phyloP scores from a whole-genome alignment of 2,888 invertebrate genomes.

The Chydorus sphaericus region DNA sequence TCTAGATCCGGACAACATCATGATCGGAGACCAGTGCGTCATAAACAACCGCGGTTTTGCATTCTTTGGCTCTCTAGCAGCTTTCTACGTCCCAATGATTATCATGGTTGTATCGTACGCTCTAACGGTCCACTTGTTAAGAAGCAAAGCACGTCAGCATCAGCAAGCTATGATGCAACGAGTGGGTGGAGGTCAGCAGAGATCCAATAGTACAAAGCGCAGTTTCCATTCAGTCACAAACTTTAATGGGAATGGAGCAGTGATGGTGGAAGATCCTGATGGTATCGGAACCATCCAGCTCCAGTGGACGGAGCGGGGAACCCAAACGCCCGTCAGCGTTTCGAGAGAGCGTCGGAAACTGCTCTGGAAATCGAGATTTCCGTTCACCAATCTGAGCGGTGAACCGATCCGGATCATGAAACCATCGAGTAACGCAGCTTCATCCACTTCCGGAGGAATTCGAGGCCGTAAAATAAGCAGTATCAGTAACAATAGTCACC shows the following conservation, averaged over 20 bases:
- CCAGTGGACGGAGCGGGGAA: conserved; percentile 38
- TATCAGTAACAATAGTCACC: no score
- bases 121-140: conserved; percentile 72
- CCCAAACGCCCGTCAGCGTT: conserved; percentile 56
- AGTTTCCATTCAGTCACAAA: conserved; percentile 22
- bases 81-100: conserved; percentile 86
- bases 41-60: conserved; percentile 79
- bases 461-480: not conserved
- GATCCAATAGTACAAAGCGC: conserved; percentile 29
- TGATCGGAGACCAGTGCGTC: conserved; percentile 57
- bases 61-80: conserved; percentile 82
- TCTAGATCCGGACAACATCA: conserved; percentile 33
- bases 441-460: not conserved
- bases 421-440: not conserved
- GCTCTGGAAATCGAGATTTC: not conserved
- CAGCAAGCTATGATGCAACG: conserved; percentile 1
- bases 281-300: no score
- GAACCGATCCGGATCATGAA: not conserved
- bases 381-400: not conserved
- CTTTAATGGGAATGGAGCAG: conserved; percentile 9
- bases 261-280: not conserved
- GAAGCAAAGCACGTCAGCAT: conserved; percentile 31
- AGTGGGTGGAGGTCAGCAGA: conserved; percentile 16
- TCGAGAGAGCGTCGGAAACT: conserved; percentile 43
- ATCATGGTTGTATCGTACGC: conserved; percentile 94